phyloP scores from a whole-genome alignment of 1,140 invertebrate species.

The Nebria ingens region DNA sequence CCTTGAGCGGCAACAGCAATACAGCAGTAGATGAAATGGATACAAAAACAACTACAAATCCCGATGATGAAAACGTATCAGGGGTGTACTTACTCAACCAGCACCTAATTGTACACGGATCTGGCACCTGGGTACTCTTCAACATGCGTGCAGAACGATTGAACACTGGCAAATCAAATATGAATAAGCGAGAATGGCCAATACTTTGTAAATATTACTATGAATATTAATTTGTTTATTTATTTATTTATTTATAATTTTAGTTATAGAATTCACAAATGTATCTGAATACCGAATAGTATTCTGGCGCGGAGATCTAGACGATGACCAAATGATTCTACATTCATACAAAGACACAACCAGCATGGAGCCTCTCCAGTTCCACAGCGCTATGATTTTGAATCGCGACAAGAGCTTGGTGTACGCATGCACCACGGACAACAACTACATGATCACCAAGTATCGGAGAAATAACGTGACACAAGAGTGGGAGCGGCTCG shows the following conservation, averaged over 20 bases:
- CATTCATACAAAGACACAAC: constrained; percentile 46
- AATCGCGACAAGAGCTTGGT: constrained; percentile 44
- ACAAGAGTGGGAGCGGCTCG: constrained; percentile 46
- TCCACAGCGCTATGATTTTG: constrained; percentile 61
- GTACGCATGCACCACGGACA: constrained; percentile 48
- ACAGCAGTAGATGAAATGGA: constrained; percentile 50
- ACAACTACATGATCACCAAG: constrained; percentile 45
- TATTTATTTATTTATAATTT: constrained; percentile 12
- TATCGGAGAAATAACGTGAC: constrained; percentile 40
- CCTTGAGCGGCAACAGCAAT: constrained; percentile 54
- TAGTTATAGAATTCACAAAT: constrained; percentile 62
- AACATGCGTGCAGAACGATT: constrained; percentile 65
- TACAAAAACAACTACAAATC: constrained; percentile 8
- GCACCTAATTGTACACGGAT: constrained; percentile 56
- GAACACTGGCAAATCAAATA: constrained; percentile 44
- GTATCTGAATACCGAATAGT: constrained; percentile 60
- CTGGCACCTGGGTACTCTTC: constrained; percentile 56
- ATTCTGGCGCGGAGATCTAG: constrained; percentile 71
- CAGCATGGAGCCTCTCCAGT: constrained; percentile 54
- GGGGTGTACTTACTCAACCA: constrained; percentile 70
- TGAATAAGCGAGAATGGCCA: constrained; percentile 52
- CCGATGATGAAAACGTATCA: constrained; percentile 29
- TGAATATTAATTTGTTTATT: constrained; percentile 4
- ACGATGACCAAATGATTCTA: constrained; percentile 57
- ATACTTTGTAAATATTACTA: constrained; percentile 48